Base-by-base conservation (phyloP, 2,113 vertebrate genomes). In the Scartelaos histophorus region DNA sequence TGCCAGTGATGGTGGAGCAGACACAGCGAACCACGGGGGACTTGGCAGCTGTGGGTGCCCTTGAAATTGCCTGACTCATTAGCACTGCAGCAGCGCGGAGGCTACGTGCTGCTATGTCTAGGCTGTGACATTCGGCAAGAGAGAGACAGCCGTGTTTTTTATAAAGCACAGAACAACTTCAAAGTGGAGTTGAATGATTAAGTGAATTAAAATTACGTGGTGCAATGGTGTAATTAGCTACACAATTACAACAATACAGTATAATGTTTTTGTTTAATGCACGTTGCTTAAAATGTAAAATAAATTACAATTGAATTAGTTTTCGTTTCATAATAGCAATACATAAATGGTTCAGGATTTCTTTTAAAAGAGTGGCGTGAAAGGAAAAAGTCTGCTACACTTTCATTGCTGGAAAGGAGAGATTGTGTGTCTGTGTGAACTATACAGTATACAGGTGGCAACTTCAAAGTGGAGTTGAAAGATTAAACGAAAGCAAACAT, bases 31-130 rank as follows among this genome's bases (percentile, higher is more conserved):
- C 77, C 89, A 87, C 85, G 67, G 85, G 78, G 84, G 91, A 87
- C 71, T 82, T 70, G 82, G 77, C 85, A 84, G 80, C 78, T 74
- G 83, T 84, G 88, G 91, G 87, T 91, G 90, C 86, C 90, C 90
- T 92, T 93, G 88, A 92, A 91, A 90, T 82, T 76, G 86, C 87
- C 88, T 92, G 92, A 89, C 86, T 93, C 90, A 91, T 89, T 89
- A 58, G 56, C 56, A 89, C 88, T 88, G 89, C 89, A 86, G 90
- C 81, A 83, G 85, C 80, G 87, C 75, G 12, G 57, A 7, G 69
- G 85, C 84, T 78, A 66, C 84, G 85, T 61, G 51, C 85, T 81
- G 87, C 80, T 84, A 87, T 79, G 86, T 72, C 80, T 53, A 66
- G 68, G 71, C 29, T 70, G 77, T 77, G 83, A 82, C 74, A 82